Evolutionary conservation across 2,888 invertebrate species (phyloP).

Genomic region (Sericinus montela): DNA sequence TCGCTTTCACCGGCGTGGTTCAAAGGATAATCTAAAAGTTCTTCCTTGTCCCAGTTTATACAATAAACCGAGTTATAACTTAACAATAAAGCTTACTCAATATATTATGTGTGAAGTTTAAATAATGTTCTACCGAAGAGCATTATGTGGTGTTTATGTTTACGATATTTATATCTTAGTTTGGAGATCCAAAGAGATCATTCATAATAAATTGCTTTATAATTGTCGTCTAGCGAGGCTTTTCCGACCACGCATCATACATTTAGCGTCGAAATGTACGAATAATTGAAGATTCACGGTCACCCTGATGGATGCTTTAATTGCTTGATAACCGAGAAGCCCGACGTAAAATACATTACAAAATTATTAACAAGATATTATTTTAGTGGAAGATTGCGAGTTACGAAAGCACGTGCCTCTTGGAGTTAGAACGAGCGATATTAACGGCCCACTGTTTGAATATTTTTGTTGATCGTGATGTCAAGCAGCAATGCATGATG

Average conservation of each 20-base stretch:
- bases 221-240: slow-evolving; percentile 32
- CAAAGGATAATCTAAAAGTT: slow-evolving; percentile 53
- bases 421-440: neutral
- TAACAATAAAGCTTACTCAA: slow-evolving; percentile 26
- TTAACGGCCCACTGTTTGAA: slow-evolving; percentile 27
- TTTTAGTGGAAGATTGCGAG: slow-evolving; percentile 22
- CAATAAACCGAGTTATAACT: slow-evolving; percentile 50
- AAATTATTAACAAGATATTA: slow-evolving; percentile 46
- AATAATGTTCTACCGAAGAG: neutral
- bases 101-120: slow-evolving; percentile 22
- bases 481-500: slow-evolving; percentile 35
- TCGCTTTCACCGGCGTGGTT: slow-evolving; percentile 58
- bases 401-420: slow-evolving; percentile 42
- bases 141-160: neutral
- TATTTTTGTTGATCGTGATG: slow-evolving; percentile 22
- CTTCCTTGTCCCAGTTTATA: slow-evolving; percentile 45
- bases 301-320: slow-evolving; percentile 50
- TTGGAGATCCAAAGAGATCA: neutral
- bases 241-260: slow-evolving; percentile 36
- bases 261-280: slow-evolving; percentile 28
- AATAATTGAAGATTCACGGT: slow-evolving; percentile 59
- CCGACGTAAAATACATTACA: slow-evolving; percentile 46
- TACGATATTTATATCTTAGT: neutral
- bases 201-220: slow-evolving; percentile 13
- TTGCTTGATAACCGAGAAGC: slow-evolving; percentile 51